Evolutionary conservation across 2,888 invertebrate species (phyloP).

Genomic region (Chelonus formosanus): DNA sequence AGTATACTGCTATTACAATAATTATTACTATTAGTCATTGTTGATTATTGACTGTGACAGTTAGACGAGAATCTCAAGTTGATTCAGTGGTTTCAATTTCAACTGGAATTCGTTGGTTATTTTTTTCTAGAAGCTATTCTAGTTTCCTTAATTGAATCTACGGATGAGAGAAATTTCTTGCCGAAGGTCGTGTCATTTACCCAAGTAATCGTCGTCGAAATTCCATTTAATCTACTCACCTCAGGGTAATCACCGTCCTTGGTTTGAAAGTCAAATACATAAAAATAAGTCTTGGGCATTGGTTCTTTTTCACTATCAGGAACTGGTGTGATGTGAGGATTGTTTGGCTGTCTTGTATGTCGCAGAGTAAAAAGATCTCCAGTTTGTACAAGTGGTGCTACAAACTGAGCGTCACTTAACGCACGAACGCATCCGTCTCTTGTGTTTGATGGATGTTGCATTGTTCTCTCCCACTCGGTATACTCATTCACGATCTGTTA

Average conservation of each 20-base stretch:
- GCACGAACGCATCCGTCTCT: constrained; percentile 90
- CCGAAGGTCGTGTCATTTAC: not conserved
- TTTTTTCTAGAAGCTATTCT: not conserved
- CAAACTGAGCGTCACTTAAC: constrained; percentile 92
- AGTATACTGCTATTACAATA: constrained; percentile 6
- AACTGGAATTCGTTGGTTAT: not conserved
- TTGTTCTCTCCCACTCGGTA: constrained; percentile 95
- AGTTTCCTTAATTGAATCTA: no score
- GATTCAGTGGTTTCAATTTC: constrained; percentile 1
- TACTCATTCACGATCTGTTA: constrained; percentile 83
- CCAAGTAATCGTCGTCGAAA: not conserved
- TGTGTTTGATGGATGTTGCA: constrained; percentile 87
- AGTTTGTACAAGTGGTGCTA: constrained; percentile 88
- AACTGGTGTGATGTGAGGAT: constrained; percentile 70
- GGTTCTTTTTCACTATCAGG: constrained; percentile 68
- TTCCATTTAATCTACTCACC: constrained; percentile 66
- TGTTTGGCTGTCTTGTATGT: constrained; percentile 65
- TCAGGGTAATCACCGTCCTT: constrained; percentile 89
- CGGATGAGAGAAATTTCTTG: no score
- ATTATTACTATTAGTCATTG: constrained; percentile 21
- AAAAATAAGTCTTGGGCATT: constrained; percentile 85
- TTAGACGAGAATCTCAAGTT: not conserved
- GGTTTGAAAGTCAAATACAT: constrained; percentile 92
- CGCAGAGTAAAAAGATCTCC: constrained; percentile 77
- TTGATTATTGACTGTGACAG: constrained; percentile 11